A percentile compares a stretch with the other conserved stretches of the same genome.
Evolutionary conservation across 2,113 vertebrate genomes (phyloP).

Genomic region (Pungitius pungitius): DNA sequence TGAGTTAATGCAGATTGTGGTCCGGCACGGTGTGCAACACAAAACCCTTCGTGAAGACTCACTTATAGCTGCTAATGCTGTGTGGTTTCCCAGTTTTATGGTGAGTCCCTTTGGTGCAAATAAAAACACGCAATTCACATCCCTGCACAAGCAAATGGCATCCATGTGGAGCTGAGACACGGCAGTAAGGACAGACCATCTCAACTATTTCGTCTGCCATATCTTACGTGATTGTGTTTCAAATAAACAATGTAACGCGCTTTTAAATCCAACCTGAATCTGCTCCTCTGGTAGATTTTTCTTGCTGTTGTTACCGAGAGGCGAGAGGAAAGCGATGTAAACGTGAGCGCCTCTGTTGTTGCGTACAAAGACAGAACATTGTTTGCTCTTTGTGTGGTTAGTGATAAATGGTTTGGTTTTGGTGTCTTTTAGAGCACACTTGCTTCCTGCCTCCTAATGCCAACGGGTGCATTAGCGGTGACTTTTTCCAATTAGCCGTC

Average conservation of each 20-base stretch:
- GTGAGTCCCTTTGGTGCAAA: constrained; percentile 34
- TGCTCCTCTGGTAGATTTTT: not conserved
- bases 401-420: constrained; percentile 12
- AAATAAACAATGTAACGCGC: not conserved
- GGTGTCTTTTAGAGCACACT: not conserved
- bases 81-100: constrained; percentile 37
- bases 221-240: not conserved
- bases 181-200: not conserved
- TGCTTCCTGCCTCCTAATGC: constrained; percentile 13
- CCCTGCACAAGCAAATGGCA: constrained; percentile 24
- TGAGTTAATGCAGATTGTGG: not conserved
- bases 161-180: constrained; percentile 27
- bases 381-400: constrained; percentile 21
- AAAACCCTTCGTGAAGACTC: not conserved
- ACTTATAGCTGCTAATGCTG: constrained; percentile 19
- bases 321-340: not conserved
- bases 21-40: not conserved
- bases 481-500: not conserved
- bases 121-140: constrained; percentile 36
- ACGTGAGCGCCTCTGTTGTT: not conserved
- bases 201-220: not conserved
- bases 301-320: not conserved
- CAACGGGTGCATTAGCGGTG: not conserved
- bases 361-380: not conserved
- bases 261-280: not conserved